phyloP scores from a whole-genome alignment of 2,797 vertebrate species.

The Spinibarbus caldwelli region DNA sequence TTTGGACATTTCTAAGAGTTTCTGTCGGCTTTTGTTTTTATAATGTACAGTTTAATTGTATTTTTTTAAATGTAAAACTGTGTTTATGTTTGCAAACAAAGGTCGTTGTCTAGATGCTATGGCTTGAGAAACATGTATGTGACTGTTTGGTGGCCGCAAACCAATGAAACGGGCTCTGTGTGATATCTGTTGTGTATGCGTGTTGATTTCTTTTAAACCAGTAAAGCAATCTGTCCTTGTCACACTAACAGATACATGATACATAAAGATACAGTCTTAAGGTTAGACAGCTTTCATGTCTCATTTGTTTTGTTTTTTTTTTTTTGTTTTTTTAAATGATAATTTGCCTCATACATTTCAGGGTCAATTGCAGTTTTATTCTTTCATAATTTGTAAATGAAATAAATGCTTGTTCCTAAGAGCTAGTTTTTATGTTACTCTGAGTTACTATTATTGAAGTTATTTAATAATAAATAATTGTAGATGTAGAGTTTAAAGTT shows the following conservation, averaged over 20 bases:
- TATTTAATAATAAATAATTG: background rate
- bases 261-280: background rate
- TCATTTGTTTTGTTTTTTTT: too few relatives aligned
- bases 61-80: constrained; percentile 50
- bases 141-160: background rate
- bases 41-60: constrained; percentile 65
- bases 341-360: background rate
- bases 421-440: background rate
- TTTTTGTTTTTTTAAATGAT: background rate
- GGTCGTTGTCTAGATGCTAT: background rate
- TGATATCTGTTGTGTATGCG: background rate
- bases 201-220: background rate
- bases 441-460: background rate
- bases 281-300: background rate
- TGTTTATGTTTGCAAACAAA: constrained; percentile 27
- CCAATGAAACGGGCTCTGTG: background rate
- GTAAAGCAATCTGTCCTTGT: background rate
- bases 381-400: background rate
- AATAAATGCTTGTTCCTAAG: constrained; percentile 6
- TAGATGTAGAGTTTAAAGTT: background rate
- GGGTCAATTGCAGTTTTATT: constrained; percentile 3
- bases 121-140: background rate
- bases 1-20: constrained; percentile 59
- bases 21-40: constrained; percentile 68
- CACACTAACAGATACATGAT: background rate